A percentile compares a stretch with the other conserved stretches of the same genome.
Evolutionary conservation across 2,113 vertebrate genomes (phyloP).

Genomic region (Plectropomus leopardus): DNA sequence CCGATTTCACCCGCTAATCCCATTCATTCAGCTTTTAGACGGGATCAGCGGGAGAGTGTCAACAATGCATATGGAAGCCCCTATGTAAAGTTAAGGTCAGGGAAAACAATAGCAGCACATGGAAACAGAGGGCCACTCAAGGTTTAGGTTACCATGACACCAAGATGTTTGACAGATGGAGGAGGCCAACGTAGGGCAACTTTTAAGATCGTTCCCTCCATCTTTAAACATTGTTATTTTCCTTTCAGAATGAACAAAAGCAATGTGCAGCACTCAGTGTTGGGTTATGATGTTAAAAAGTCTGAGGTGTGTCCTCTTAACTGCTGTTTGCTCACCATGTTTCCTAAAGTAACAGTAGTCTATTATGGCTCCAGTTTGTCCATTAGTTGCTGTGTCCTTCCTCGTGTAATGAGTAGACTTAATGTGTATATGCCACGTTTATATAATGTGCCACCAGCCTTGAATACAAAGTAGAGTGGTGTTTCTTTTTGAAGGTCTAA

Average conservation of each 20-base stretch:
- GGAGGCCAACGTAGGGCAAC: conserved; percentile 1
- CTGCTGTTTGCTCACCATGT: not conserved
- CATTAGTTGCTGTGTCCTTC: conserved; percentile 17
- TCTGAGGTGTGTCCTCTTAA: not conserved
- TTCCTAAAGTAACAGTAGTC: not conserved
- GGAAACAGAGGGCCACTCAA: conserved; percentile 33
- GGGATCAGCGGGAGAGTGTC: conserved; percentile 54
- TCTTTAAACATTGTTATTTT: conserved; percentile 1
- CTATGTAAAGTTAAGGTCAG: conserved; percentile 57
- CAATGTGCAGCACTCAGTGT: conserved; percentile 11
- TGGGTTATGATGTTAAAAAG: not conserved
- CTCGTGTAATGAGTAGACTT: conserved; percentile 12
- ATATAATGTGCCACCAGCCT: conserved; percentile 11
- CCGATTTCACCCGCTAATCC: conserved; percentile 58
- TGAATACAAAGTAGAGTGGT: conserved; percentile 30
- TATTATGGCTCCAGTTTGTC: conserved; percentile 25
- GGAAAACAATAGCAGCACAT: conserved; percentile 39
- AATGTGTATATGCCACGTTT: conserved; percentile 7
- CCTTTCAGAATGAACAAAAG: conserved; percentile 10
- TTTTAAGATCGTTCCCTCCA: not conserved
- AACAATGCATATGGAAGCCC: conserved; percentile 50
- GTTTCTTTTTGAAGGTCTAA: conserved; percentile 11
- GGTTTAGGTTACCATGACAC: conserved; percentile 57
- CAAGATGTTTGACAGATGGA: conserved; percentile 44
- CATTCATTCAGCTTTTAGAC: conserved; percentile 51